Evolutionary conservation across 2,888 invertebrate genomes (phyloP).

Genomic region (Eupithecia exiguata): DNA sequence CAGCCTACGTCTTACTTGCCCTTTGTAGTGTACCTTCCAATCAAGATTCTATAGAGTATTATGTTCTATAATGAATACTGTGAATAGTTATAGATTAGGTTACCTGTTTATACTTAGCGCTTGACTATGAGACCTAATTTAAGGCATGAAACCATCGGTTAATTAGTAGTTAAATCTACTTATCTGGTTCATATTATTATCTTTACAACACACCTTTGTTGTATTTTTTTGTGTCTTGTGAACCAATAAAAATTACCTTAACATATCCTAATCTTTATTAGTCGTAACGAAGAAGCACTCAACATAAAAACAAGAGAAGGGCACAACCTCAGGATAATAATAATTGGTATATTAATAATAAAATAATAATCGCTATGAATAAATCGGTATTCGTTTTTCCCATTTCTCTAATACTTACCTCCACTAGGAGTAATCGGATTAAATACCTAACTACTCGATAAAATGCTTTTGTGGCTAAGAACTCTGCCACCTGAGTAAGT

Average conservation of each 20-base stretch:
- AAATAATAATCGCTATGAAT: neutral
- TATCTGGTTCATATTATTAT: no score
- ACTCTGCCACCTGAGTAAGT: neutral
- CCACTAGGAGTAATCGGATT: neutral
- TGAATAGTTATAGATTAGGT: neutral
- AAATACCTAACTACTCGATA: neutral
- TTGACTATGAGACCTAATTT: neutral
- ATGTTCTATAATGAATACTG: neutral
- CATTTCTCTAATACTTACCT: neutral
- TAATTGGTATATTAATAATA: neutral
- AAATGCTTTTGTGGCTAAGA: neutral
- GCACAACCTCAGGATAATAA: neutral
- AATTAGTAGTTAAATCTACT: no score
- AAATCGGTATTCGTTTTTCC: neutral
- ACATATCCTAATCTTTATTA: neutral
- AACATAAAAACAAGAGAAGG: neutral
- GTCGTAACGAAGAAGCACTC: neutral
- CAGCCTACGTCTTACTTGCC: constrained; percentile 57
- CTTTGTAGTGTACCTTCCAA: constrained; percentile 43
- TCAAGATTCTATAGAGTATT: neutral
- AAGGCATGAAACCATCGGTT: neutral
- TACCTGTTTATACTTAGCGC: neutral
- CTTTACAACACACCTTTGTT: neutral
- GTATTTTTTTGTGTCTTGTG: no score
- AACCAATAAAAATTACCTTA: no score